A percentile compares a stretch with the other conserved stretches of the same genome.
These are phyloP conservation scores for Epizoanthus fatuus DNA, from an alignment of 92 coral and sea anemone species.

Conservation along the genomic window DNA sequence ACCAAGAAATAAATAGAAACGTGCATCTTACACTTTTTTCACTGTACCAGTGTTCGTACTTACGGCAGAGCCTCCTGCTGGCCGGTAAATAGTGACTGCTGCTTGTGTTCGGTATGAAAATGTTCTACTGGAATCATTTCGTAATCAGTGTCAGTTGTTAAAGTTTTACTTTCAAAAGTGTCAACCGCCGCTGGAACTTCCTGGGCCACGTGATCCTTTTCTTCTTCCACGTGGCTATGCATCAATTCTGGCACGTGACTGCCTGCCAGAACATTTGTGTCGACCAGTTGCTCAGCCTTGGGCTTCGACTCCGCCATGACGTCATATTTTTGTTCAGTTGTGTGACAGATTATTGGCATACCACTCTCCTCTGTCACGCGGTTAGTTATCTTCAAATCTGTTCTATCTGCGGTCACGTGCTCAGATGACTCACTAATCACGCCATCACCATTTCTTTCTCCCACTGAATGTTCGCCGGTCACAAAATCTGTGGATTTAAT, in stretches of 20 bases:
- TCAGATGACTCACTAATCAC: neutral
- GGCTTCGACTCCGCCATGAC: neutral
- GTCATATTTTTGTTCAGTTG: constrained; percentile 13
- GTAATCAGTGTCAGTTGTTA: constrained; percentile 16
- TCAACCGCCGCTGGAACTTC: constrained; percentile 1
- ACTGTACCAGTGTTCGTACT: no score
- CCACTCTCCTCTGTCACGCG: neutral
- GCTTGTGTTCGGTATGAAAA: neutral
- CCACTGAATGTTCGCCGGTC: neutral
- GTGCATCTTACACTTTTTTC: no score
- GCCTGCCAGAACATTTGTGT: neutral
- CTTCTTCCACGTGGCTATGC: constrained; percentile 19
- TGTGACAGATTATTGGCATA: constrained; percentile 8
- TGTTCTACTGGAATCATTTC: constrained; percentile 9
- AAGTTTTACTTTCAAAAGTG: constrained; percentile 16
- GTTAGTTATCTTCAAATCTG: constrained; percentile 1
- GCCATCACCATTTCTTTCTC: neutral
- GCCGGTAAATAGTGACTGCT: neutral
- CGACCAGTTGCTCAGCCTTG: constrained; percentile 12
- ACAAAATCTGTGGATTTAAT: neutral
- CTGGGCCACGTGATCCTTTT: neutral
- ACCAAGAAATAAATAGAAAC: no score
- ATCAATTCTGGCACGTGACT: constrained; percentile 4
- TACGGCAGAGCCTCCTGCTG: no score
- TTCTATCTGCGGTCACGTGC: neutral